A percentile compares a stretch with the other conserved stretches of the same genome.
Evolutionary conservation across 1,140 invertebrate species (phyloP).

Genomic region (Drosophila busckii): DNA sequence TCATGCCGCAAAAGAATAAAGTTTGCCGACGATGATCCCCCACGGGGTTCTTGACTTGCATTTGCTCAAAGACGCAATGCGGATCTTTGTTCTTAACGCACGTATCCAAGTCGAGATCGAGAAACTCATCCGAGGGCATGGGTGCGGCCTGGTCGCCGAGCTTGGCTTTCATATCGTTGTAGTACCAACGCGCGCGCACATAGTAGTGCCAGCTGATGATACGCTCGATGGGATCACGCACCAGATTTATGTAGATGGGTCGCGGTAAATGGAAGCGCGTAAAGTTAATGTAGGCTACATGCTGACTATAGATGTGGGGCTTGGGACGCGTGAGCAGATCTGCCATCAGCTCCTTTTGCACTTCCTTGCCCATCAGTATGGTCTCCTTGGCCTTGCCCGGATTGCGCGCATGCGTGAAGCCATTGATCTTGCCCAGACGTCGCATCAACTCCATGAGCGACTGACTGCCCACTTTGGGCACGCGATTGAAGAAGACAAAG

Average conservation of each 20-base stretch:
- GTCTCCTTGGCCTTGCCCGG: conserved; percentile 91
- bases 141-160: conserved; percentile 87
- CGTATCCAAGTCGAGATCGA: conserved; percentile 93
- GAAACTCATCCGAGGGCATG: conserved; percentile 90
- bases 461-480: conserved; percentile 93
- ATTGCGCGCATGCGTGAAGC: conserved; percentile 90
- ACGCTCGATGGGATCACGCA: conserved; percentile 92
- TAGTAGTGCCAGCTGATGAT: conserved; percentile 94
- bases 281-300: conserved; percentile 75
- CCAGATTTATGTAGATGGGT: conserved; percentile 93
- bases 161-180: conserved; percentile 91
- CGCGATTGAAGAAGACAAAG: conserved; percentile 92
- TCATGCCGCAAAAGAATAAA: conserved; percentile 93
- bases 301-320: conserved; percentile 79
- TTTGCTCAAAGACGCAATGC: conserved; percentile 89
- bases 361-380: conserved; percentile 86
- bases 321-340: conserved; percentile 80
- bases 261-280: conserved; percentile 86
- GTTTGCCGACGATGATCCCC: conserved; percentile 90
- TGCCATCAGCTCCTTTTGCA: conserved; percentile 83
- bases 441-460: conserved; percentile 92
- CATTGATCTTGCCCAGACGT: conserved; percentile 86
- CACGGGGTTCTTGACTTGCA: conserved; percentile 89
- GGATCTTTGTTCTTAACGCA: conserved; percentile 89
- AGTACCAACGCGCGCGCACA: conserved; percentile 92